Conservation (phyloP, 2,888 invertebrate genomes). For the Netelia melanura region DNA sequence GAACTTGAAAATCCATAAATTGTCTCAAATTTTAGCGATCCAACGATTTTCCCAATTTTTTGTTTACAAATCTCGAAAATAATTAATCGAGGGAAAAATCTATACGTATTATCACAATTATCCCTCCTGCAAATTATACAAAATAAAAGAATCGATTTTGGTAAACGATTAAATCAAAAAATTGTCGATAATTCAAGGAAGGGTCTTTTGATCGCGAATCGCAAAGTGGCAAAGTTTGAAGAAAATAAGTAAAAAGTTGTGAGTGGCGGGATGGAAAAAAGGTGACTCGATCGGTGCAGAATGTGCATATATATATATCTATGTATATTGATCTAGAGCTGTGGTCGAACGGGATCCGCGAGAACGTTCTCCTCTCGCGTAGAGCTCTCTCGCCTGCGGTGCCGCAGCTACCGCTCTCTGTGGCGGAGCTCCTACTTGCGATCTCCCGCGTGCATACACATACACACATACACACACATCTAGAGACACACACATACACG, state of each 20-base stretch:
- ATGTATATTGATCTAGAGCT: slow-evolving; percentile 14
- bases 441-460: slow-evolving; percentile 6
- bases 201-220: no score
- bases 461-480: neutral
- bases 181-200: no score
- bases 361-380: slow-evolving; percentile 31
- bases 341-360: slow-evolving; percentile 52
- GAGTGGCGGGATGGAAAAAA: neutral
- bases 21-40: no score
- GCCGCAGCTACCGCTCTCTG: neutral
- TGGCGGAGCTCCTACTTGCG: slow-evolving; percentile 8
- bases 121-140: no score
- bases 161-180: no score
- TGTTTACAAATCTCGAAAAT: no score
- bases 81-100: no score
- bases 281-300: neutral
- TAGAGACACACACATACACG: slow-evolving; percentile 6
- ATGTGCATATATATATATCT: slow-evolving; percentile 5
- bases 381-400: slow-evolving; percentile 28
- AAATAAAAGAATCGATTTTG: no score
- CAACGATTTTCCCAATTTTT: no score
- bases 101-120: no score
- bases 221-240: no score
- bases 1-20: no score
- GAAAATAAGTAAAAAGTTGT: neutral